These are phyloP conservation scores for Pterois miles DNA, from an alignment of 2,797 vertebrate species.

Conservation along the genomic window DNA sequence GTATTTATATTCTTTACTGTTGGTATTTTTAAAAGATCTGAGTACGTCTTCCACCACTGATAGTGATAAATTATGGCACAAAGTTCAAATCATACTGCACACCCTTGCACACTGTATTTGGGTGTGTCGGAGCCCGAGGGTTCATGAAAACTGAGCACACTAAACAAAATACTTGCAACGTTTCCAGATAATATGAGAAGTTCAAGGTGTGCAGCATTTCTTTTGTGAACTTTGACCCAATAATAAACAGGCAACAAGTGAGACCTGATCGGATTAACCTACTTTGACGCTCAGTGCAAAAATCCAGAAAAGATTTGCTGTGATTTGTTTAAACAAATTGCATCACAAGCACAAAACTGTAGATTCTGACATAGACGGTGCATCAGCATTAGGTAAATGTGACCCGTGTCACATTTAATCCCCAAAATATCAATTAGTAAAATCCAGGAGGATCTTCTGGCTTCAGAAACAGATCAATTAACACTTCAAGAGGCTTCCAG, in stretches of 20 bases:
- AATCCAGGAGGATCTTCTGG: background rate
- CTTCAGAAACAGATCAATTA: background rate
- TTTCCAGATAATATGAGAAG: background rate
- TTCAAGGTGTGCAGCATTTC: background rate
- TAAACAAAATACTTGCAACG: background rate
- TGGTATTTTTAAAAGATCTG: background rate
- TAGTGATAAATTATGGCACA: background rate
- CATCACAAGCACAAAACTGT: background rate
- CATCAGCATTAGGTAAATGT: background rate
- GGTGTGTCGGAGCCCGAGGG: background rate
- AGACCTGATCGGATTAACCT: too few species aligned
- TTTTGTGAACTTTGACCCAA: background rate
- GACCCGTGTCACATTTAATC: background rate
- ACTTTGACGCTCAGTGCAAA: too few species aligned
- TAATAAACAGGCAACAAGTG: too few species aligned
- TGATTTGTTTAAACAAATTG: background rate
- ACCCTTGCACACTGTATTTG: background rate
- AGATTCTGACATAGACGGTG: background rate
- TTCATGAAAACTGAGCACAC: background rate
- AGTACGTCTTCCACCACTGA: too few species aligned
- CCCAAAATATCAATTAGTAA: background rate
- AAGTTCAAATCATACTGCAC: background rate
- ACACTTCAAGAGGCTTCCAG: background rate
- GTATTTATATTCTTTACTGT: background rate
- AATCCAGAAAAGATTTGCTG: too few species aligned